phyloP scores from a whole-genome alignment of 35 echinoderm and acorn worm genomes.

The Ophioderma brevispina region DNA sequence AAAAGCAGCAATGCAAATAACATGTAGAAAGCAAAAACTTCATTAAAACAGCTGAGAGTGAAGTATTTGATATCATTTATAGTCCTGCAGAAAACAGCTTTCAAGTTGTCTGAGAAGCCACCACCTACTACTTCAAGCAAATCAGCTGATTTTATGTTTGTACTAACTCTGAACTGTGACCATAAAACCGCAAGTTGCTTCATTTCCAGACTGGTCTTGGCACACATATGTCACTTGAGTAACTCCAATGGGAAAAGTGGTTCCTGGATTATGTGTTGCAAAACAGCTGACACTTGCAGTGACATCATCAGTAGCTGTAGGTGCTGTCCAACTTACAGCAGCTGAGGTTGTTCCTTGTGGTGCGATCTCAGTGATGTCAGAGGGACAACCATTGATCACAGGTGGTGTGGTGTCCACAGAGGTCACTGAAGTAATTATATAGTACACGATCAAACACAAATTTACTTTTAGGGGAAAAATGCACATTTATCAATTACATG shows the following conservation, averaged over 20 bases:
- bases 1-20: too few relatives aligned
- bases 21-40: too few relatives aligned
- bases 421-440: too few relatives aligned
- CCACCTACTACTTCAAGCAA: too few relatives aligned
- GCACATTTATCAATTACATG: too few relatives aligned
- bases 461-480: too few relatives aligned
- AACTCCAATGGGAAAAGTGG: constrained; percentile 38
- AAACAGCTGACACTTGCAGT: background rate
- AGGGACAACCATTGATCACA: constrained; percentile 45
- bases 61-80: too few relatives aligned
- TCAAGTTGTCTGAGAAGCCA: too few relatives aligned
- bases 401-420: constrained; percentile 61
- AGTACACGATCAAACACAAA: too few relatives aligned
- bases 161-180: constrained; percentile 50
- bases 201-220: constrained; percentile 46
- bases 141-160: too few relatives aligned
- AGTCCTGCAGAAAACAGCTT: too few relatives aligned
- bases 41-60: too few relatives aligned
- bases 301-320: constrained; percentile 41
- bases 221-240: constrained; percentile 23
- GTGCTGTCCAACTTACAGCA: constrained; percentile 47
- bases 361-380: constrained; percentile 41
- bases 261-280: background rate
- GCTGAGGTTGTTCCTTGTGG: constrained; percentile 28
- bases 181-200: constrained; percentile 39